phyloP scores from a whole-genome alignment of 2,113 vertebrate genomes.

The Lophura nycthemera region DNA sequence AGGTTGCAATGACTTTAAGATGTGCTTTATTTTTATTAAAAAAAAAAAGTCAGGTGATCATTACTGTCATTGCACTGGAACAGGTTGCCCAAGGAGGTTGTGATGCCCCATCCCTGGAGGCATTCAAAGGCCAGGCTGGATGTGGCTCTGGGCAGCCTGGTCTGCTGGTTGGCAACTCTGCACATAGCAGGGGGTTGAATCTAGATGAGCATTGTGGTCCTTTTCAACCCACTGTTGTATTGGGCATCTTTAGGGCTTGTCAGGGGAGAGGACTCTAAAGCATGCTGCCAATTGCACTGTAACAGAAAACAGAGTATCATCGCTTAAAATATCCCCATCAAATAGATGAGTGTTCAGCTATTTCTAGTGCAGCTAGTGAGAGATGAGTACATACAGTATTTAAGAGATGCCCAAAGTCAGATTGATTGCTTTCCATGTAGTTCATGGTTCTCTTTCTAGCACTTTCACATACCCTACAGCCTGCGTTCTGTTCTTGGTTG shows the following conservation, averaged over 20 bases:
- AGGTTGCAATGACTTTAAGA: neutral
- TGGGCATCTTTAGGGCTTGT: neutral
- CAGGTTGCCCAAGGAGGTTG: too few relatives aligned
- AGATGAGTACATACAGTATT: conserved; percentile 36
- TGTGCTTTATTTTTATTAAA: conserved; percentile 1
- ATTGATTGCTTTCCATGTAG: conserved; percentile 6
- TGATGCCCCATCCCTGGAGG: too few relatives aligned
- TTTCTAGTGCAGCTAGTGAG: conserved; percentile 51
- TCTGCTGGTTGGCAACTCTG: too few relatives aligned
- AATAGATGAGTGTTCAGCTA: conserved; percentile 51
- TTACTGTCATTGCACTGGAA: neutral
- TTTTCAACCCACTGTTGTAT: neutral
- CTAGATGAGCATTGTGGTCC: too few relatives aligned
- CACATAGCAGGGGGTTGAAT: too few relatives aligned
- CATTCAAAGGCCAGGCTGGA: too few relatives aligned
- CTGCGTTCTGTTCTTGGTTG: neutral
- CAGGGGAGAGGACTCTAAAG: neutral
- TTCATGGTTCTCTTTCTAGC: neutral
- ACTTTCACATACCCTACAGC: neutral
- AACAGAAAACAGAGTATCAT: conserved; percentile 34
- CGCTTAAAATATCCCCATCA: conserved; percentile 45
- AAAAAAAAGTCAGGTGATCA: neutral
- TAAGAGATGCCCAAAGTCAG: conserved; percentile 22
- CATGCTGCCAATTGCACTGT: conserved; percentile 26
- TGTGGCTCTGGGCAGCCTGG: too few relatives aligned